Base-by-base conservation (phyloP, 2,113 vertebrate species). In the Felis chaus region DNA sequence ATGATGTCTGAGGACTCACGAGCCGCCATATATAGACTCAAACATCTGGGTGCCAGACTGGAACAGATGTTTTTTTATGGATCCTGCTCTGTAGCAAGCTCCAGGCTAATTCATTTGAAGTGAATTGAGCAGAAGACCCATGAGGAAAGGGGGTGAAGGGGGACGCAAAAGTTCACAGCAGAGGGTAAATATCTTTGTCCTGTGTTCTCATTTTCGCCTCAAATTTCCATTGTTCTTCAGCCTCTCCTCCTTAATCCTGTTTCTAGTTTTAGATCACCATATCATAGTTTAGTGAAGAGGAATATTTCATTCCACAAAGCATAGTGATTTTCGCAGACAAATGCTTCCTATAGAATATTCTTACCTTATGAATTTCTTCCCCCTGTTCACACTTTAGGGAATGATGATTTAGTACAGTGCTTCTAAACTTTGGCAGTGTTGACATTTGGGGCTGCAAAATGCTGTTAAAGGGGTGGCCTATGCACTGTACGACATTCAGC, bases 1-100 rank as follows among this genome's bases (percentile, higher is more conserved):
- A 91, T 79, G 50, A 61, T 16, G 18, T 79, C 45, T 55, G 13
- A 73, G 27, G 41, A 80, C 68, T 57, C 55, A 89, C 65, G 50
- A 74, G 65, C 61, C 92, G 61, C 53, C 65, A 65, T 36, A 45
- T 23, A 41, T 19, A 87, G 66, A 92, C n/a, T 41, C 74, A 95
- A 94, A 95, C 89, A 96, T 96, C 94, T 97, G 91, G 71, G 39
- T 76, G 29, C 95, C 95, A 96, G 85, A 96, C 65, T 95, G 57
- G 21, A 95, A 84, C 57, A 48, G 79, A 91, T 41, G 21, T 81
- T 93, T 92, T 80, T 80, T 65, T n/a, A 82, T 9, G 21, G 68
- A 41, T 55, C 33, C 63, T 90, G 84, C 80, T 82, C 41, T 91
- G 36, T 39, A 88, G 95, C 83, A 94, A 89, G 74, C 55, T 76